Conservation (phyloP, 2,797 vertebrate species). For the Lacerta viridis region DNA sequence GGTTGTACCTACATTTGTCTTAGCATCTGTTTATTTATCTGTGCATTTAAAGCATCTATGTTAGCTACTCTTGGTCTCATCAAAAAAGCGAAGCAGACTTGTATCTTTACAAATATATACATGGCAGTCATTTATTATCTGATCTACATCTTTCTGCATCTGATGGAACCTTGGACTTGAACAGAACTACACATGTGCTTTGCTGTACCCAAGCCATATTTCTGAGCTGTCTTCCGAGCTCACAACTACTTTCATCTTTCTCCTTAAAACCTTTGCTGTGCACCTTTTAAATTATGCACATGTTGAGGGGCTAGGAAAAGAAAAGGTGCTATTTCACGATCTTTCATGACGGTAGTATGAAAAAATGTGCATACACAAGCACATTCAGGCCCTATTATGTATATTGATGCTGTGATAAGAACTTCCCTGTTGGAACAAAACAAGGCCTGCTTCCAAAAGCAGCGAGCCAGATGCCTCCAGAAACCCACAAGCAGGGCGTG, state of each 20-base stretch:
- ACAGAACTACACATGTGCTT: slow-evolving; percentile 1
- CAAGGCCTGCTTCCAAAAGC: not conserved
- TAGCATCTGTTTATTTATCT: not conserved
- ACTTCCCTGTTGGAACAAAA: not conserved
- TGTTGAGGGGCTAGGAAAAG: slow-evolving; percentile 29
- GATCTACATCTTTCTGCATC: not conserved
- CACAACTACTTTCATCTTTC: slow-evolving; percentile 40
- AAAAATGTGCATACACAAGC: slow-evolving; percentile 42
- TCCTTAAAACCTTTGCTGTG: slow-evolving; percentile 40
- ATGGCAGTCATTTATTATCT: not conserved
- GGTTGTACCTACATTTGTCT: not conserved
- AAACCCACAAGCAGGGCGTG: not conserved
- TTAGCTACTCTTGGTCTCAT: not conserved
- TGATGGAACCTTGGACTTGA: not conserved
- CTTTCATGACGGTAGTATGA: slow-evolving; percentile 25
- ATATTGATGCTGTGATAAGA: slow-evolving; percentile 18
- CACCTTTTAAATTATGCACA: slow-evolving; percentile 50
- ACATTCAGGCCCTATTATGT: slow-evolving; percentile 6
- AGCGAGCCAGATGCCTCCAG: not conserved
- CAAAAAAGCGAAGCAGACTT: not conserved
- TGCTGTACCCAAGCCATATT: slow-evolving; percentile 23
- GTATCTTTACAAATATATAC: not conserved
- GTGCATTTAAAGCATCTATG: slow-evolving; percentile 1
- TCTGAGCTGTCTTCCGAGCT: slow-evolving; percentile 34
- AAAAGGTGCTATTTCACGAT: slow-evolving; percentile 36